A percentile compares a stretch with the other conserved stretches of the same genome.
phyloP scores from a whole-genome alignment of 2,113 vertebrate species.

The Holacanthus passer region DNA sequence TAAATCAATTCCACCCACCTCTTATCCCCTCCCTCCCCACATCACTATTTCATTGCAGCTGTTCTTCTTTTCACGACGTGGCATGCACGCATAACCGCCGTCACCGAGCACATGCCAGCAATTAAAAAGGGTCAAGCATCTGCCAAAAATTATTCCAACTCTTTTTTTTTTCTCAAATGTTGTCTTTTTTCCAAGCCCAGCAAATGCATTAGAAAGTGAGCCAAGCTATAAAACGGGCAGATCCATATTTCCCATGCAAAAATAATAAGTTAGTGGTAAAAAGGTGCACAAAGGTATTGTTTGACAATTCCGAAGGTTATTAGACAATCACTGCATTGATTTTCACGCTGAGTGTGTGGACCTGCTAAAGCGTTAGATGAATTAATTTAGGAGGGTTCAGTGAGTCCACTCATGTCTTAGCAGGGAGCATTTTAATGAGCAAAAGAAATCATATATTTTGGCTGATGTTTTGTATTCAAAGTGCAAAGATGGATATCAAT shows the following conservation, averaged over 20 bases:
- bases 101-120: constrained; percentile 29
- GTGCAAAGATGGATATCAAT: constrained; percentile 8
- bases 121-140: constrained; percentile 26
- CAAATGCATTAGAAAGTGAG: not conserved
- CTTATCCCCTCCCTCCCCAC: not conserved
- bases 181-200: not conserved
- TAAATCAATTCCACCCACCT: constrained; percentile 21
- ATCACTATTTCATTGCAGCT: constrained; percentile 12
- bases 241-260: not conserved
- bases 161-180: not conserved
- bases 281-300: not conserved
- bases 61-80: constrained; percentile 26
- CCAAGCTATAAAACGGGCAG: too few species aligned
- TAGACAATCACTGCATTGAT: not conserved
- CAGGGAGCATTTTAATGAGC: constrained; percentile 14
- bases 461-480: not conserved
- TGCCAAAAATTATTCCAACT: constrained; percentile 5
- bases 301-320: not conserved
- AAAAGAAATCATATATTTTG: constrained; percentile 9
- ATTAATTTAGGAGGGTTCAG: constrained; percentile 12
- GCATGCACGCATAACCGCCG: constrained; percentile 20
- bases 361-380: not conserved
- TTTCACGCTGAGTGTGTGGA: not conserved
- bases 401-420: not conserved
- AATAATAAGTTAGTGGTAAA: not conserved